phyloP scores from a whole-genome alignment of 2,888 invertebrate species.

The Leptodirus hochenwartii region DNA sequence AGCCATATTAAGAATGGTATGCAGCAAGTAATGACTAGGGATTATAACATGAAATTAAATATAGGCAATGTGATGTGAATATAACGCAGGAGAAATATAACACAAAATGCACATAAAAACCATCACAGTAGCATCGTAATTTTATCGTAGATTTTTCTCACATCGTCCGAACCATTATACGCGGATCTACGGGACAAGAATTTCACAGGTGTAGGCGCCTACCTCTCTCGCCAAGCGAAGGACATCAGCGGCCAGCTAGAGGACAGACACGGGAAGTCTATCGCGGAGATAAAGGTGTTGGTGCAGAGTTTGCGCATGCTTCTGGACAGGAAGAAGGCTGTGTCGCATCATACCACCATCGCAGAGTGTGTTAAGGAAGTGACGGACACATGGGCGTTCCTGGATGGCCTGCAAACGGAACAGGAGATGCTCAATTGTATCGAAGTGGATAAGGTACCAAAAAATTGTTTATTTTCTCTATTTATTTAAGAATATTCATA shows the following conservation, averaged over 20 bases:
- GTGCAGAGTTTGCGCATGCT: slow-evolving; percentile 78
- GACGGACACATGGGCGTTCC: slow-evolving; percentile 28
- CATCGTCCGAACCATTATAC: slow-evolving; percentile 78
- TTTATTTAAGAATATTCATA: too few relatives aligned
- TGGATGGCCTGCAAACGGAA: slow-evolving; percentile 38
- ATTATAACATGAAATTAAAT: too few relatives aligned
- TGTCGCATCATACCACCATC: slow-evolving; percentile 80
- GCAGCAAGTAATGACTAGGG: too few relatives aligned
- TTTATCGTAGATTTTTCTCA: slow-evolving; percentile 66
- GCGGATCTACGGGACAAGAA: slow-evolving; percentile 82
- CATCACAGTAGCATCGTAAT: too few relatives aligned
- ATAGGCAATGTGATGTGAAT: too few relatives aligned
- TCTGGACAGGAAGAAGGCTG: slow-evolving; percentile 67
- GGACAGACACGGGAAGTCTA: slow-evolving; percentile 73
- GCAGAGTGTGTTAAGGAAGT: slow-evolving; percentile 86
- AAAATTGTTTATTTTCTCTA: too few relatives aligned
- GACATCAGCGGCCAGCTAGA: slow-evolving; percentile 70
- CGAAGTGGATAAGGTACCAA: slow-evolving; percentile 87
- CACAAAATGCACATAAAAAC: too few relatives aligned
- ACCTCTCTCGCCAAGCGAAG: slow-evolving; percentile 42
- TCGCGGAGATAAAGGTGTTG: slow-evolving; percentile 90
- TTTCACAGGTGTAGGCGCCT: slow-evolving; percentile 52
- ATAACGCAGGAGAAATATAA: too few relatives aligned
- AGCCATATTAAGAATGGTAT: too few relatives aligned
- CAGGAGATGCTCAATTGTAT: slow-evolving; percentile 86